Conservation (phyloP, 2,113 vertebrate genomes). For the Halichoerus grypus region DNA sequence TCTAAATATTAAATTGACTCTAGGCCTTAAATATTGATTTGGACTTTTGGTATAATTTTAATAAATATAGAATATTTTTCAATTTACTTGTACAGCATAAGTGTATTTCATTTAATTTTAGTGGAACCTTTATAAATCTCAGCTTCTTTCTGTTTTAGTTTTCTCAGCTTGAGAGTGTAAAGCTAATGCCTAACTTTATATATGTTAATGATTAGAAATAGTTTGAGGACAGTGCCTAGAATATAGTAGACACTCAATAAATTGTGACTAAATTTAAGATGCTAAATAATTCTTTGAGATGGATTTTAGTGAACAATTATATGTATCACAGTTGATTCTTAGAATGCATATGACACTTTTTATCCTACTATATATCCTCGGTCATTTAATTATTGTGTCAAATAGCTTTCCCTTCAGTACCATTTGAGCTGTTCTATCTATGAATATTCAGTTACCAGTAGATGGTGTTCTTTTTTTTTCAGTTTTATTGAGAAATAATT, state of each 20-base stretch:
- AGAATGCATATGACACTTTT: not conserved
- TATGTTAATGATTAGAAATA: not conserved
- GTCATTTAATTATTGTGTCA: not conserved
- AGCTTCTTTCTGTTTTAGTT: not conserved
- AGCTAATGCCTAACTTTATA: not conserved
- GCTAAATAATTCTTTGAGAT: not conserved
- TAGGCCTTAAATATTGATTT: not conserved
- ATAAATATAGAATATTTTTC: not conserved
- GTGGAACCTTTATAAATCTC: not conserved
- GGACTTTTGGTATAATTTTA: not conserved
- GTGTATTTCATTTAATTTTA: not conserved
- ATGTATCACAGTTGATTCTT: not conserved
- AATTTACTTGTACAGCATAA: not conserved
- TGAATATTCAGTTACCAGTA: not conserved
- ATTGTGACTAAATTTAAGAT: not conserved
- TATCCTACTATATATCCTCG: not conserved
- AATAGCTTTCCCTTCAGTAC: not conserved
- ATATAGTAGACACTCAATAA: constrained; percentile 6
- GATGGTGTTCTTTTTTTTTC: not conserved
- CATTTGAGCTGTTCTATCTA: not conserved
- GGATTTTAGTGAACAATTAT: not conserved
- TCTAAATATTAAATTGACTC: not conserved
- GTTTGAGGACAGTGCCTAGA: not conserved
- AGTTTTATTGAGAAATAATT: not conserved
- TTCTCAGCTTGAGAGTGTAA: not conserved